Evolutionary conservation across 35 echinoderm and acorn worm genomes (phyloP).

Genomic region (Amphiura filiformis): DNA sequence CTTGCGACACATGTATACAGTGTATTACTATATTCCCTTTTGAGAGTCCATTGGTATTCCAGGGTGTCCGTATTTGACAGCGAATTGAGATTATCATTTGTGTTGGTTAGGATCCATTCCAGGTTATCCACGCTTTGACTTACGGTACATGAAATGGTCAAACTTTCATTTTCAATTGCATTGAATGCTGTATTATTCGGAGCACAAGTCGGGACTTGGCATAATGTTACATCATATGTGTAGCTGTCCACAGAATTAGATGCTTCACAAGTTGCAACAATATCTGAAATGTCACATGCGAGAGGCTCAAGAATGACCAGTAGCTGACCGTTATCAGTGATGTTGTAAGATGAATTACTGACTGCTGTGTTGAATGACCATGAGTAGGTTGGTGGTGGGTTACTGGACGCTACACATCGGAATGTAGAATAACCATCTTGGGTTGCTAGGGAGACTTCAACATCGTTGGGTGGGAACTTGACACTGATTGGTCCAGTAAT

Average conservation of each 20-base stretch:
- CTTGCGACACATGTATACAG: background rate
- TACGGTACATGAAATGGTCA: background rate
- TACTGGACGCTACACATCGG: background rate
- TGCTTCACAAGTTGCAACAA: constrained; percentile 9
- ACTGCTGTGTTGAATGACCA: constrained; percentile 4
- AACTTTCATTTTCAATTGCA: background rate
- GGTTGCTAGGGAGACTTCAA: background rate
- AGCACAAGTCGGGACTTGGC: background rate
- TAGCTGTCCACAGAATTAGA: background rate
- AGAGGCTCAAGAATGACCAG: constrained; percentile 1
- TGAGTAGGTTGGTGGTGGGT: background rate
- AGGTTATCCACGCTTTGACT: background rate
- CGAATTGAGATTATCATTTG: background rate
- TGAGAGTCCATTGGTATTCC: background rate
- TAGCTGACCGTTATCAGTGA: constrained; percentile 2
- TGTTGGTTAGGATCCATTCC: background rate
- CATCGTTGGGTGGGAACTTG: background rate
- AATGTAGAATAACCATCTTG: background rate
- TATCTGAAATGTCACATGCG: background rate
- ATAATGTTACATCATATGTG: background rate
- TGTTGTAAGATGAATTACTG: background rate
- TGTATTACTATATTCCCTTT: background rate
- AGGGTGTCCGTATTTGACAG: background rate
- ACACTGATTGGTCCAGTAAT: constrained; percentile 11
- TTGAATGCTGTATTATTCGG: background rate